Evolutionary conservation across 2,797 vertebrate species (phyloP), one percentile per base, ranked within the genome.

Genomic region (Cryptoblepharus egeriae): DNA sequence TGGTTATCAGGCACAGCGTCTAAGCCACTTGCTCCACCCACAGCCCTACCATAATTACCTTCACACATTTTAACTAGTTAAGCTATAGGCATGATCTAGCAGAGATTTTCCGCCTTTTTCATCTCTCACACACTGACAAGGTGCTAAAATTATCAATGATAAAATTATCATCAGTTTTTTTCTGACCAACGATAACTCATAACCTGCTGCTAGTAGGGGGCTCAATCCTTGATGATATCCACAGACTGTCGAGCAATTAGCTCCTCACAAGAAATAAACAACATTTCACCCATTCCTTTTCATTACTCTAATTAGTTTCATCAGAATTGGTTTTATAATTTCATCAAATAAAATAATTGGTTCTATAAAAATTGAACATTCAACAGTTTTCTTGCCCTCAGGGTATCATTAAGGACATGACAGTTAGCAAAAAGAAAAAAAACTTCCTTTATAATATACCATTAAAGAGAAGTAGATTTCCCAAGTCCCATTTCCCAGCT

Each of bases 401-500:
- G 32, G 37, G 15, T 12, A 18, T 15, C 58, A 58, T 75, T 69
- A 9, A 49, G 1, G 8, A 57, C 37, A 26, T 63, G 13, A 57
- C 37, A 26, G 45, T 3, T 32, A 77, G 32, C 26, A 85, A 86
- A 73, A n/a, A 2, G 10, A 8, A 16, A 52, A 13, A 52, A 2
- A 4, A 2, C 49, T 15, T 22, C 5, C 64, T 20, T 22, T 81
- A 87, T 68, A 70, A 73, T 0, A 73, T 96, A 99, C 98, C 99
- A 58, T 98, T 99, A 90, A 99, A 99, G 26, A 99, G 97, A 57
- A 99, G 97, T 80, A 99, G 94, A 71, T 97, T 98, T 93, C 99
- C 99, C 93, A 99, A 95, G 90, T 96, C 93, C 97, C 98, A 98
- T 91, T 90, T 89, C 75, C 95, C 95, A 72, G 93, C 84, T 75